A percentile compares a stretch with the other conserved stretches of the same genome.
These are phyloP conservation scores for Nyctereutes procyonoides DNA, from an alignment of 2,113 vertebrate species.

Conservation along the genomic window DNA sequence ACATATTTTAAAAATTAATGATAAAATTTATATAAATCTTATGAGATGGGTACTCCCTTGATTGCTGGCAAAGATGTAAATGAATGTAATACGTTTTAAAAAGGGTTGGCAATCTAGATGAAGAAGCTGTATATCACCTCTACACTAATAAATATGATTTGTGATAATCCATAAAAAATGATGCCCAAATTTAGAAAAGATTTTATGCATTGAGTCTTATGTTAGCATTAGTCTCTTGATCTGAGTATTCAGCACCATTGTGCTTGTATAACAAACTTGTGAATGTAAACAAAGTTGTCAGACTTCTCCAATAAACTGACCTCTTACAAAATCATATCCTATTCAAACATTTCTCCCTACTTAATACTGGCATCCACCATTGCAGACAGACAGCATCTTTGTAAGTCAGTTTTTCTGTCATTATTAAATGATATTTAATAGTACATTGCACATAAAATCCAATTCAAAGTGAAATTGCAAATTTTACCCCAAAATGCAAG, in stretches of 20 bases:
- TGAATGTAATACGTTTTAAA: background rate
- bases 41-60: background rate
- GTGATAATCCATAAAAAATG: background rate
- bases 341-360: background rate
- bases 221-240: background rate
- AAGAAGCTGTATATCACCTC: background rate
- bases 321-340: background rate
- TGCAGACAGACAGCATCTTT: background rate
- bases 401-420: background rate
- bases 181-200: conserved; percentile 9
- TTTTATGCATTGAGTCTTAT: background rate
- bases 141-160: background rate
- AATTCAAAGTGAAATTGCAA: background rate
- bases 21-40: background rate
- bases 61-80: background rate
- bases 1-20: background rate
- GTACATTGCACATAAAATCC: background rate
- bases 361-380: background rate
- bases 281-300: background rate
- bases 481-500: background rate
- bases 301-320: background rate
- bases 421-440: background rate
- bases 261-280: background rate
- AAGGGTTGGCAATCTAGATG: background rate
- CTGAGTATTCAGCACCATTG: background rate